These are phyloP conservation scores for Arnoldichthys spilopterus DNA, from an alignment of 2,797 vertebrate genomes.

Conservation along the genomic window DNA sequence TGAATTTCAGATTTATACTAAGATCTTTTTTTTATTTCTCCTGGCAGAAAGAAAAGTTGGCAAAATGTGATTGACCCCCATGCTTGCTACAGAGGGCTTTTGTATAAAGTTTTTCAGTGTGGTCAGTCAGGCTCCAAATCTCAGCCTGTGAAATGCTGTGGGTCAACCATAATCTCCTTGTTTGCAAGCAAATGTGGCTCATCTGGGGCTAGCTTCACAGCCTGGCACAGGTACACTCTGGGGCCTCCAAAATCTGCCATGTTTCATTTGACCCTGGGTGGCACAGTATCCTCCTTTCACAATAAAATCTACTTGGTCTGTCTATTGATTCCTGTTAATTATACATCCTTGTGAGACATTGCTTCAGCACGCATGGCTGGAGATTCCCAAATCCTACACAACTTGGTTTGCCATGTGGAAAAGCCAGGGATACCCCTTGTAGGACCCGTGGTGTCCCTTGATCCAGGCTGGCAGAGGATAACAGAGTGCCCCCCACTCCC, in stretches of 20 bases:
- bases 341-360: constrained; percentile 49
- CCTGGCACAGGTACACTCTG: constrained; percentile 41
- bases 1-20: constrained; percentile 41
- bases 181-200: constrained; percentile 76
- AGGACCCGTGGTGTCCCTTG: constrained; percentile 54
- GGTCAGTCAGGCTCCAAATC: constrained; percentile 65
- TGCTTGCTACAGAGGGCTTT: constrained; percentile 52
- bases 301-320: constrained; percentile 54
- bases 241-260: constrained; percentile 49
- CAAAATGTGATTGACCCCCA: constrained; percentile 37
- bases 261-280: constrained; percentile 60
- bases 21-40: constrained; percentile 44
- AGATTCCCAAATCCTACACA: constrained; percentile 61
- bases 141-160: constrained; percentile 68
- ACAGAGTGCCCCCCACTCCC: constrained; percentile 47
- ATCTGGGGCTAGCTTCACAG: constrained; percentile 58
- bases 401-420: constrained; percentile 67
- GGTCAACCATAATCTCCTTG: constrained; percentile 79
- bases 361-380: constrained; percentile 55
- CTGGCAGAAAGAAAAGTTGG: constrained; percentile 34
- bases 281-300: constrained; percentile 45
- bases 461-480: constrained; percentile 58
- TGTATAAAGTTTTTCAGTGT: constrained; percentile 61
- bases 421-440: constrained; percentile 63
- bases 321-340: constrained; percentile 64